These are phyloP conservation scores for Gila orcuttii DNA, from an alignment of 2,113 vertebrate genomes.

Conservation along the genomic window DNA sequence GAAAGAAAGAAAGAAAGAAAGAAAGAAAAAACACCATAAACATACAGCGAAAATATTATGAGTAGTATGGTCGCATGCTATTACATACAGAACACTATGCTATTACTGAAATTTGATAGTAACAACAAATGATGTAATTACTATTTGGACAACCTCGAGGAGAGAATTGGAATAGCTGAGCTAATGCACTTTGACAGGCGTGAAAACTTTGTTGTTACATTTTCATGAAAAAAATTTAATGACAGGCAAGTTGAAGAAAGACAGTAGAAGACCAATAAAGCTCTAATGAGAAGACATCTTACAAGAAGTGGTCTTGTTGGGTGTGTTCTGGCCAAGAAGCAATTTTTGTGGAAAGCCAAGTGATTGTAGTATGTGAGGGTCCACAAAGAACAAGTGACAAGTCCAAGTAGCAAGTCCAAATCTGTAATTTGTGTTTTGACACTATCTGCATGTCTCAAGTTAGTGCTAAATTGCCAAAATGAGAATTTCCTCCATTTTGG, in stretches of 20 bases:
- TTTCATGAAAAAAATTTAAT: neutral
- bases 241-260: neutral
- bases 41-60: neutral
- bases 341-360: neutral
- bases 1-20: too few species aligned
- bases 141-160: neutral
- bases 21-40: neutral
- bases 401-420: neutral
- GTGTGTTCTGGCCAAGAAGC: neutral
- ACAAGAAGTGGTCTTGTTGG: neutral
- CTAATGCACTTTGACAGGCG: neutral
- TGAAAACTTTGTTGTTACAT: neutral
- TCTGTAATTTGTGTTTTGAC: neutral
- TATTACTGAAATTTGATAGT: neutral
- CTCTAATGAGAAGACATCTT: neutral
- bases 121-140: neutral
- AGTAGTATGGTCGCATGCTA: neutral
- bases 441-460: neutral
- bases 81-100: neutral
- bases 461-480: neutral
- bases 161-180: neutral
- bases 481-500: neutral
- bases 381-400: neutral
- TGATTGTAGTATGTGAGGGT: neutral
- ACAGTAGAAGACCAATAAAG: neutral